Percentiles rank a stretch among this genome's conserved stretches.
Evolutionary conservation across 2,888 invertebrate species (phyloP).

Genomic region (Sialis fuliginosa): DNA sequence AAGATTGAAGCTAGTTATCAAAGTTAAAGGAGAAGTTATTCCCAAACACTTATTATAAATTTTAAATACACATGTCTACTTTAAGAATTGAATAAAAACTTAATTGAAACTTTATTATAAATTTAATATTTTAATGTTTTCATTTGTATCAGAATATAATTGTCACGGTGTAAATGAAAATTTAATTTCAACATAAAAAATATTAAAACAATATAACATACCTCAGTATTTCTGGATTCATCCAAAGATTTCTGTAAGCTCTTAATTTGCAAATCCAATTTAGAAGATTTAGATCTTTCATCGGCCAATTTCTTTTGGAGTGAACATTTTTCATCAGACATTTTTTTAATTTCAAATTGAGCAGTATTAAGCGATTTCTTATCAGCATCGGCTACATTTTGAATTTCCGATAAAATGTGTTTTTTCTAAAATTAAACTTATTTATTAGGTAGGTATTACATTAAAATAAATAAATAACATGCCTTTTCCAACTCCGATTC

Average conservation of each 20-base stretch:
- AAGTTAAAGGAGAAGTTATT: too few species aligned
- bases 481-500: constrained; percentile 41
- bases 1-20: too few species aligned
- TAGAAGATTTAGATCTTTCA: constrained; percentile 13
- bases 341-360: constrained; percentile 21
- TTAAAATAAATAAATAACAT: constrained; percentile 16
- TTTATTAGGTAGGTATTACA: not conserved
- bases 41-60: too few species aligned
- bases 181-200: too few species aligned
- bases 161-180: too few species aligned
- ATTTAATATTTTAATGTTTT: too few species aligned
- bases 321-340: constrained; percentile 16
- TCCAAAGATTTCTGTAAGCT: constrained; percentile 19
- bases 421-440: constrained; percentile 17
- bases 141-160: too few species aligned
- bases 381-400: constrained; percentile 20
- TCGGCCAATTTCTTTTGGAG: constrained; percentile 14
- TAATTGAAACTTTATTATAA: too few species aligned
- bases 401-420: constrained; percentile 16
- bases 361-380: constrained; percentile 34
- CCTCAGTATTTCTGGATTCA: constrained; percentile 20
- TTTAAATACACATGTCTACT: too few species aligned
- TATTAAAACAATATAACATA: constrained; percentile 8
- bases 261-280: constrained; percentile 20
- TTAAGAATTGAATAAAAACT: too few species aligned